Base-by-base conservation (phyloP, 1,140 invertebrate species). In the Onthophagus taurus region DNA sequence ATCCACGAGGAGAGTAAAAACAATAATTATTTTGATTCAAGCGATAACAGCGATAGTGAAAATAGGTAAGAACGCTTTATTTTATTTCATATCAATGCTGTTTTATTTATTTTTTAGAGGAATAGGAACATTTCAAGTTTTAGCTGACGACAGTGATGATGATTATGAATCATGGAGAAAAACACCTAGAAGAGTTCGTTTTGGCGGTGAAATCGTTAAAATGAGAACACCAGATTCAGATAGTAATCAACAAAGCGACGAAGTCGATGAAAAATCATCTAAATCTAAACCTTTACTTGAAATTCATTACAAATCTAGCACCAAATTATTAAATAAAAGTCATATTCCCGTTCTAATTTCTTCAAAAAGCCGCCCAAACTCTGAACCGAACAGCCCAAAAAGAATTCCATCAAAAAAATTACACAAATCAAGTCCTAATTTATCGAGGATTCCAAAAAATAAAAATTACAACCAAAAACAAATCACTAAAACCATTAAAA, bases 211-310 rank as follows among this genome's bases (percentile, higher is more conserved):
- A 67, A 73, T 83, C 34, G 77, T 88, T 0, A 87, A 88, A 67
- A 71, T 89, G 54, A 69, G 84, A 36, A 89, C 85, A 9, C 85
- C 85, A 1, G 85, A 89, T 49, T 85, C 83, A 55, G 83, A 87
- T 51, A 68, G 60, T 9, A 76, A 69, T 52, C 54, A 71, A 35
- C 55, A 66, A 11, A 71, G 68, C 51, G 71, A 75, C 49, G 66
- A 65, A 29, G 70, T 72, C 41, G 52, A 51, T 4, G 29, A 16
- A 5, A 9, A 26, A 0, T 26, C 38, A 9, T 14, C 23, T n/a
- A 29, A 14, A 3, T 18, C 38, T 7, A 12, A 24, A 30, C 49
- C 58, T 8, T 50, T 47, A 18, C 57, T 66, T 26, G 53, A 63
- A 33, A 66, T 51, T 45, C 67, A 64, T 52, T 58, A 59, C 31